Evolutionary conservation across 2,797 vertebrate species (phyloP), one percentile per base, ranked within the genome.

Genomic region (Varecia variegata): DNA sequence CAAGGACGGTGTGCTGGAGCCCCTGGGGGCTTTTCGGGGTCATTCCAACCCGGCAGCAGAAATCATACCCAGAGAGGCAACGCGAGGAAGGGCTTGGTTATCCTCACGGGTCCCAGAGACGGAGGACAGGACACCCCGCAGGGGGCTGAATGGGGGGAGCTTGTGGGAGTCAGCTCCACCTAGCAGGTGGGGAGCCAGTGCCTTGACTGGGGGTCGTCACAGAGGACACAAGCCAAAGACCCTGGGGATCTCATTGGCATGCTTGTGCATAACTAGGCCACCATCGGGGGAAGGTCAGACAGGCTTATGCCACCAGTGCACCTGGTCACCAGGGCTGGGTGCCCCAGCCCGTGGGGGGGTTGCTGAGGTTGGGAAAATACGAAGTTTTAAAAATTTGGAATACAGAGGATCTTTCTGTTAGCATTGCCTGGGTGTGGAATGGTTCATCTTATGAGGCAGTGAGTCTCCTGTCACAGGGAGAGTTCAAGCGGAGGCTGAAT

Each of bases 1-100:
- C 3, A 6, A 3, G 43, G 62, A 52, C 0, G 4, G 13, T 6
- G 20, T 3, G 2, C 7, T 15, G 70, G n/a, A 18, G 40, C 30
- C 32, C 40, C 56, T 35, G 45, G 8, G 15, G 32, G 30, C 8
- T 40, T 58, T 47, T 13, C 8, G 1, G 14, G 40, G 1, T 25
- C 30, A 18, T 35, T 18, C 27, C 40, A 35, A 9, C 21, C 5
- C 1, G 50, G 52, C 77, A 35, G 32, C 45, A 32, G 45, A 50
- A 47, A 54, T 77, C 50, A 35, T 11, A 54, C 74, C 52, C n/a
- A 35, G 50, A 77, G n/a, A 25, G 74, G 50, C 12, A 8, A 54
- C 6, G 1, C 1, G 9, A 77, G 50, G n/a, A 70, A 23, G 38
- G 74, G 50, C n/a, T 25, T 23, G 14, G 2, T 54, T 38, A 77